Evolutionary conservation across 1,140 invertebrate species (phyloP).

Genomic region (Melanaphis sacchari): DNA sequence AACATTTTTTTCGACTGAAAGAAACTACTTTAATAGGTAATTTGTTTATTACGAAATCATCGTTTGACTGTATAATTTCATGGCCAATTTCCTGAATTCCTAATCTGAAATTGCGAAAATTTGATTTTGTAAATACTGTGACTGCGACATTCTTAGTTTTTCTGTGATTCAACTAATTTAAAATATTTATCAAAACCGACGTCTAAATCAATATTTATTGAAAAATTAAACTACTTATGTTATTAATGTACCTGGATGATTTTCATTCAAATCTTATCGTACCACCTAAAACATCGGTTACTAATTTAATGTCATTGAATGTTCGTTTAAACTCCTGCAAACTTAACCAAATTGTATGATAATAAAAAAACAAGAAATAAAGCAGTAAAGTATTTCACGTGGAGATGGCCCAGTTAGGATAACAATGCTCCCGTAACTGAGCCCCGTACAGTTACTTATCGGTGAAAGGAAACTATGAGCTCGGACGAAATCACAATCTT

Average conservation of each 20-base stretch:
- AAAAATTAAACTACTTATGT: not conserved
- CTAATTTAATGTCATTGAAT: not conserved
- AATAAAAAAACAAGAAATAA: not conserved
- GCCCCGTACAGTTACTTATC: slow-evolving; percentile 51
- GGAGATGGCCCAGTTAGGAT: slow-evolving; percentile 56
- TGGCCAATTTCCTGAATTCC: not conserved
- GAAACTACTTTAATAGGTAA: not conserved
- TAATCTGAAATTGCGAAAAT: slow-evolving; percentile 3
- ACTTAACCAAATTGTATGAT: not conserved
- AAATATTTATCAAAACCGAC: not conserved
- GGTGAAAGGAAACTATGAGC: slow-evolving; percentile 54
- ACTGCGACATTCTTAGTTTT: not conserved
- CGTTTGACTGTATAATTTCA: slow-evolving; percentile 3
- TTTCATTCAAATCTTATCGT: not conserved
- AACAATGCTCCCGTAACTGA: slow-evolving; percentile 39
- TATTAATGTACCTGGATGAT: not conserved
- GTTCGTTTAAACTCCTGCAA: not conserved
- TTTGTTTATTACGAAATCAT: not conserved
- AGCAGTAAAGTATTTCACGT: slow-evolving; percentile 30
- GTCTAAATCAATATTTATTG: not conserved
- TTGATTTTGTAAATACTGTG: not conserved
- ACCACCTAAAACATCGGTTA: not conserved
- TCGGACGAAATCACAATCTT: slow-evolving; percentile 54
- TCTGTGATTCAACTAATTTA: not conserved
- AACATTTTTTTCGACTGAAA: not conserved